phyloP scores from a whole-genome alignment of 2,113 vertebrate genomes.

The Morone saxatilis region DNA sequence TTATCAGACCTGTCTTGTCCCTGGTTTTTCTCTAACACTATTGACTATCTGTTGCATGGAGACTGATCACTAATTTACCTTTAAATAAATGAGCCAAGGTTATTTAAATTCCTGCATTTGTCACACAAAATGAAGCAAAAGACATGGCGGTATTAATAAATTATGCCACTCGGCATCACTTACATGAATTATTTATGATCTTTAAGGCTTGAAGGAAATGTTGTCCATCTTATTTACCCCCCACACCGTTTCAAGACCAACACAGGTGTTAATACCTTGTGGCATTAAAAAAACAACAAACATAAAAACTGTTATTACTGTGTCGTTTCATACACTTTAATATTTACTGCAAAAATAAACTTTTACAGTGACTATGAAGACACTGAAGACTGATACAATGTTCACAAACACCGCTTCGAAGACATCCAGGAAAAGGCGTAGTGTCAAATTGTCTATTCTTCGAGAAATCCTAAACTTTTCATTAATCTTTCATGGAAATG shows the following conservation, averaged over 20 bases:
- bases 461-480: slow-evolving; percentile 44
- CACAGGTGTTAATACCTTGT: background rate
- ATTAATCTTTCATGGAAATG: slow-evolving; percentile 41
- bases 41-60: slow-evolving; percentile 86
- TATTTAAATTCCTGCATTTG: slow-evolving; percentile 85
- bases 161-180: background rate
- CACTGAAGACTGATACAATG: background rate
- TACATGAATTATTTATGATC: slow-evolving; percentile 3
- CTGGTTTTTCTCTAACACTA: slow-evolving; percentile 86
- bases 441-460: background rate
- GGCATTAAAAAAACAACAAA: background rate
- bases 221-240: background rate
- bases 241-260: background rate
- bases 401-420: background rate
- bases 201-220: background rate
- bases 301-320: background rate
- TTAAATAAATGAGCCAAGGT: slow-evolving; percentile 87
- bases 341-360: slow-evolving; percentile 1
- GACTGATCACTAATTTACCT: slow-evolving; percentile 90
- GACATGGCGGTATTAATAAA: background rate
- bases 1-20: slow-evolving; percentile 88
- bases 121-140: slow-evolving; percentile 65
- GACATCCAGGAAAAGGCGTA: background rate
- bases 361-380: slow-evolving; percentile 9
- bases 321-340: slow-evolving; percentile 1